phyloP scores from a whole-genome alignment of 2,797 vertebrate species.

The Dipus sagitta region DNA sequence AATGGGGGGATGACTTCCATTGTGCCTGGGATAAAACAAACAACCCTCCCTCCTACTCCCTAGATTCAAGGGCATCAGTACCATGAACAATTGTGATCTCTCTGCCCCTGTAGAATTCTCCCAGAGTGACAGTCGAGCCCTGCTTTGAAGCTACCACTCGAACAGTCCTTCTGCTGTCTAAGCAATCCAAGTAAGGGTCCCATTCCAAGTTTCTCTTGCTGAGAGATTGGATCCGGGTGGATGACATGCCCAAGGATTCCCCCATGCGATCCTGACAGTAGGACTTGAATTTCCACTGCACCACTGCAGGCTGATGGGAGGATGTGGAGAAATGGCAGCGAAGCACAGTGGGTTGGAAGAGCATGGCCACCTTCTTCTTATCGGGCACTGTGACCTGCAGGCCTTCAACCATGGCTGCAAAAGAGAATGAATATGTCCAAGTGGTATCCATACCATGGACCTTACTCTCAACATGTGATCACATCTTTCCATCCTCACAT shows the following conservation, averaged over 20 bases:
- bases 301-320: conserved; percentile 93
- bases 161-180: conserved; percentile 95
- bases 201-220: conserved; percentile 91
- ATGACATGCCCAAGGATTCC: conserved; percentile 92
- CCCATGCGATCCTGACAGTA: conserved; percentile 95
- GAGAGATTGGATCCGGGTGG: conserved; percentile 86
- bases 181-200: conserved; percentile 94
- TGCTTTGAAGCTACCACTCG: conserved; percentile 95
- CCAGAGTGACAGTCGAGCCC: conserved; percentile 93
- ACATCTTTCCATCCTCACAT: background rate
- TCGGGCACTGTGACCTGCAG: conserved; percentile 94
- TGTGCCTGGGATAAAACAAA: background rate
- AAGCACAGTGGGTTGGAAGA: conserved; percentile 96
- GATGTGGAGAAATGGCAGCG: conserved; percentile 95
- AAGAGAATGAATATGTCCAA: conserved; percentile 73
- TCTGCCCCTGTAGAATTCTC: conserved; percentile 97
- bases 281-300: conserved; percentile 99
- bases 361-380: conserved; percentile 94
- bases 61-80: conserved; percentile 84
- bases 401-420: conserved; percentile 88
- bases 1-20: background rate
- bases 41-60: conserved; percentile 10
- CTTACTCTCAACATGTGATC: fast-evolving
- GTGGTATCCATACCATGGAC: fast-evolving
- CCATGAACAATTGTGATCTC: conserved; percentile 96